Evolutionary conservation across 2,113 vertebrate genomes (phyloP), one percentile per base, ranked within the genome.

Genomic region (Apaloderma vittatum): DNA sequence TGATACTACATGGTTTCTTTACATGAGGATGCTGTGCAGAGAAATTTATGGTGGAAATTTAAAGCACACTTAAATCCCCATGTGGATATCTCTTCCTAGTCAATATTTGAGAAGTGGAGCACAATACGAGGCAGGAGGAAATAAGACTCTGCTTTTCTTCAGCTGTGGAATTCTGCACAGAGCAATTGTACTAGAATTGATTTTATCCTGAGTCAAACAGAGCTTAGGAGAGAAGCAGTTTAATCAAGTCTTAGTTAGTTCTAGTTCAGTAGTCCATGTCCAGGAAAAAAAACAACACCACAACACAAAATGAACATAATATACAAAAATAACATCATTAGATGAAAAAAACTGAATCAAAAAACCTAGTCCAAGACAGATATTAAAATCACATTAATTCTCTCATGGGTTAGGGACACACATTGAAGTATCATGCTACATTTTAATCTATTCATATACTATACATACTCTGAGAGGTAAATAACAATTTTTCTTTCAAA

Each of bases 221-320:
- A 80, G 43, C 21, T 84, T 81, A 73, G 63, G n/a, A 85, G 23
- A 87, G 57, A 90, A n/a, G 15, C 0, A 0, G 30, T 29, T 85
- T 81, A 89, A 97, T 93, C 40, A 89, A 89, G 77, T 80, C 63
- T 95, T 74, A 58, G 43, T 88, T 86, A 46, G 59, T 74, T 96
- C 87, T 91, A 74, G 61, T 80, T 91, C 59, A 84, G 59, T 84
- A 94, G 80, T 54, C 55, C 37, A 46, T 67, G 24, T 6, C 14
- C 9, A 65, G 49, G 15, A 13, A 76, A 45, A 67, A 68, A 54
- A 29, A 48, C 8, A 8, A 23, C 3, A 32, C 21, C 15, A 37
- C 15, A 36, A 4, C 21, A 48, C 63, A n/a, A 40, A 62, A 14
- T 18, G 30, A 65, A 49, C 34, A 55, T 37, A 1, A 10, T 13